These are phyloP conservation scores for Monochamus alternatus DNA, from an alignment of 2,888 invertebrate genomes.

Conservation along the genomic window DNA sequence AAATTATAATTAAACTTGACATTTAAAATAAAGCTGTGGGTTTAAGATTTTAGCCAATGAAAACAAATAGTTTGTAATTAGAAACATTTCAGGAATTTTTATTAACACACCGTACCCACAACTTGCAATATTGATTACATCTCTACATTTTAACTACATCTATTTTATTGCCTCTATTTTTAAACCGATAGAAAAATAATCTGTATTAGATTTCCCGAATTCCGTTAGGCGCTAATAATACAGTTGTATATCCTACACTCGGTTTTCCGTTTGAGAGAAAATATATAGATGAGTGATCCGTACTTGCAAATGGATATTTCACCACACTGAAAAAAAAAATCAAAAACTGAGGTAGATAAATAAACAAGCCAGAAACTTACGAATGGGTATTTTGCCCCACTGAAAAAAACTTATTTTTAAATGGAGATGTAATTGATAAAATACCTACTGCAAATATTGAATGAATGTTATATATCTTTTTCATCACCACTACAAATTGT, in stretches of 20 bases:
- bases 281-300: no score
- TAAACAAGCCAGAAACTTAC: no score
- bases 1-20: slow-evolving; percentile 27
- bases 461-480: no score
- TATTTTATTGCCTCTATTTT: slow-evolving; percentile 34
- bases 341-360: no score
- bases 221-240: slow-evolving; percentile 18
- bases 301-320: no score
- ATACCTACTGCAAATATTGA: no score
- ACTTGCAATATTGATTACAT: slow-evolving; percentile 35
- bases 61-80: slow-evolving; percentile 12
- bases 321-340: no score
- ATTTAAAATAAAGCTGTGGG: slow-evolving; percentile 16
- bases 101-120: slow-evolving; percentile 34
- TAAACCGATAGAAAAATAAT: slow-evolving; percentile 37
- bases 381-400: no score
- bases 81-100: slow-evolving; percentile 35
- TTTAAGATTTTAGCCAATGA: slow-evolving; percentile 2
- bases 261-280: no score
- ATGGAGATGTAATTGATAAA: no score
- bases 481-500: no score
- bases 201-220: slow-evolving; percentile 36
- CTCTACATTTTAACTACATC: slow-evolving; percentile 26
- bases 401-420: no score
- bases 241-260: neutral